phyloP scores from a whole-genome alignment of 2,113 vertebrate genomes.

The Lichenostomus cassidix region DNA sequence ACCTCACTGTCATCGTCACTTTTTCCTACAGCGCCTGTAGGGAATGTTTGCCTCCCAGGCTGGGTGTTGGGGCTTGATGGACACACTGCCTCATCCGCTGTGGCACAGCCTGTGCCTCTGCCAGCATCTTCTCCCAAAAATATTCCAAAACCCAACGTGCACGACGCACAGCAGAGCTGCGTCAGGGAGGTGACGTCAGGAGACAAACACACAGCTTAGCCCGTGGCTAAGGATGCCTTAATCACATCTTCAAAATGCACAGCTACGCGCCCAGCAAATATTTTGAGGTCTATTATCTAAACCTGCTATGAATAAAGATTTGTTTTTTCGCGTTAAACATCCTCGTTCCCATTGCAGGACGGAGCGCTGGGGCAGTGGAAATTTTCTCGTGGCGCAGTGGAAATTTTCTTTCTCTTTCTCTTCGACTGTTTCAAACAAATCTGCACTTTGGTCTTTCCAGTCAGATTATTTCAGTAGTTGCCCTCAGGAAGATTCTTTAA shows the following conservation, averaged over 20 bases:
- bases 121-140: not conserved
- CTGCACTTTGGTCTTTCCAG: constrained; percentile 34
- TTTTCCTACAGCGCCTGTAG: not conserved
- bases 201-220: not conserved
- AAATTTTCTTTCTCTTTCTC: constrained; percentile 13
- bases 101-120: constrained; percentile 9
- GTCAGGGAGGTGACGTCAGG: not conserved
- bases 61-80: constrained; percentile 4
- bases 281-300: constrained; percentile 39
- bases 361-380: not conserved
- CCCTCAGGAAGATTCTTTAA: constrained; percentile 31
- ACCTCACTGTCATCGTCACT: not conserved
- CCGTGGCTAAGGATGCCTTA: constrained; percentile 2
- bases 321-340: not conserved
- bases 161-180: not conserved
- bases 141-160: not conserved
- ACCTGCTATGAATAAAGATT: not conserved
- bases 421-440: not conserved
- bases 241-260: not conserved
- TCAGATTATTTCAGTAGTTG: constrained; percentile 8
- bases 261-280: not conserved
- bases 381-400: constrained; percentile 12
- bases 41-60: not conserved
- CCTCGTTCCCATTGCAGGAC: not conserved
- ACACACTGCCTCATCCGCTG: constrained; percentile 6